Evolutionary conservation across 2,113 vertebrate species (phyloP), one percentile per base, ranked within the genome.

Genomic region (Coryphaenoides rupestris): DNA sequence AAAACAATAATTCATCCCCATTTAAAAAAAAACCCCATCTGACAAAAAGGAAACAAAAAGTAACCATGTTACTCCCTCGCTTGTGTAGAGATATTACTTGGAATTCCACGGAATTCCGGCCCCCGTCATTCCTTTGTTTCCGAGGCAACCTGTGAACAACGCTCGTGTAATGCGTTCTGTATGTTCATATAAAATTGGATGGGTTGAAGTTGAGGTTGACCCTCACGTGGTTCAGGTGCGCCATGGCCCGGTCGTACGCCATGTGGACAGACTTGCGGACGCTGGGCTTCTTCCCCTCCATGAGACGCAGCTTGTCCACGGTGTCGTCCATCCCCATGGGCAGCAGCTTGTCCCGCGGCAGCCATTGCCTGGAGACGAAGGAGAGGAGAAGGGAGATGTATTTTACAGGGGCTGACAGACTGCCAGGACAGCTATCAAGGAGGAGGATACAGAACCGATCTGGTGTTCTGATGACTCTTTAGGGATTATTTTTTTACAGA

Each of bases 181-280:
- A 12, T 26, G 68, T 80, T 89, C 76, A 98, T 89, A 98, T 91
- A 78, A 96, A 99, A 85, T 64, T 84, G 77, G 95, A 91, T 0
- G 93, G 90, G 21, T 92, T 77, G n/a, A 98, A 98, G 85, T 93
- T 90, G 1, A 95, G 88, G 62, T 95, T 92, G 16, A 93, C 91
- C 74, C 92, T 91, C 57, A 98, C 94, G 0, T 95, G 90, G 88
- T 93, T 96, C 86, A 94, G 84, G 84, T 99, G 96, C 4, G 92
- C 89, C 91, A 98, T 96, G 47, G 97, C 97, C 0, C 97, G 89
- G 87, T 97, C 93, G 0, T 98, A 99, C 0, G 97, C 97, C 77
- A 92, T 94, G 88, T 98, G 96, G 55, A 99, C 97, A 0, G 97
- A 99, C 69, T 98, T 99, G 75, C 97, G 95, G 62, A 99, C 96